Evolutionary conservation across 2,888 invertebrate genomes (phyloP).

Genomic region (Dysmachus trigonus): DNA sequence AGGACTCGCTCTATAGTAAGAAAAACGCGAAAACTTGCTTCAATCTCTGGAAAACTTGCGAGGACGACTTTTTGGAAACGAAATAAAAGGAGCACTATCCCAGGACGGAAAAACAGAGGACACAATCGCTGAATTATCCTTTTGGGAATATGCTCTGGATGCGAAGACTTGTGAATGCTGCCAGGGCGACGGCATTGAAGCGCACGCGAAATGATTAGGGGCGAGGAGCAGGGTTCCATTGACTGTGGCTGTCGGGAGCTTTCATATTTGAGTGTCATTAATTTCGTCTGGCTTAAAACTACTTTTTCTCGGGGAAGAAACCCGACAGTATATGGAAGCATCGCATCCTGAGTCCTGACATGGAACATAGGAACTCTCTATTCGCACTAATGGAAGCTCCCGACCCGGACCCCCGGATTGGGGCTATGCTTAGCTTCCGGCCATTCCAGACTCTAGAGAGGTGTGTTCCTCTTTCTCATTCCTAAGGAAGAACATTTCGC

Average conservation of each 20-base stretch:
- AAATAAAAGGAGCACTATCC: background rate
- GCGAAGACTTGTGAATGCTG: background rate
- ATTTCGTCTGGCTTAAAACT: background rate
- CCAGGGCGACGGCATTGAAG: background rate
- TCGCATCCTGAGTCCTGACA: background rate
- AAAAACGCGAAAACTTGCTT: background rate
- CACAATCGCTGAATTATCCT: background rate
- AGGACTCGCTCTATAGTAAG: background rate
- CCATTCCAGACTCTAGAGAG: background rate
- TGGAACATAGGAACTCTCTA: slow-evolving; percentile 2
- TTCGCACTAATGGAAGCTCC: slow-evolving; percentile 2
- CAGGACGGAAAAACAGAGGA: background rate
- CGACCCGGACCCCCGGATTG: background rate
- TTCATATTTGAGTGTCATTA: slow-evolving; percentile 32
- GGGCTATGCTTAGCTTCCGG: slow-evolving; percentile 9
- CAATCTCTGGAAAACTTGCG: background rate
- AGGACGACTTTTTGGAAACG: background rate
- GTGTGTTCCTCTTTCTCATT: background rate
- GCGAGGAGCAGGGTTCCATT: background rate
- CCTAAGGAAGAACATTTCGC: background rate
- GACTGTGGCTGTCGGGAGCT: background rate
- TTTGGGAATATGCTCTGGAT: background rate
- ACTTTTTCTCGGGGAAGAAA: background rate
- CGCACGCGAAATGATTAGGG: background rate
- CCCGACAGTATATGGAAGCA: background rate